Evolutionary conservation across 2,888 invertebrate species (phyloP).

Genomic region (Cryptocephalus primarius): DNA sequence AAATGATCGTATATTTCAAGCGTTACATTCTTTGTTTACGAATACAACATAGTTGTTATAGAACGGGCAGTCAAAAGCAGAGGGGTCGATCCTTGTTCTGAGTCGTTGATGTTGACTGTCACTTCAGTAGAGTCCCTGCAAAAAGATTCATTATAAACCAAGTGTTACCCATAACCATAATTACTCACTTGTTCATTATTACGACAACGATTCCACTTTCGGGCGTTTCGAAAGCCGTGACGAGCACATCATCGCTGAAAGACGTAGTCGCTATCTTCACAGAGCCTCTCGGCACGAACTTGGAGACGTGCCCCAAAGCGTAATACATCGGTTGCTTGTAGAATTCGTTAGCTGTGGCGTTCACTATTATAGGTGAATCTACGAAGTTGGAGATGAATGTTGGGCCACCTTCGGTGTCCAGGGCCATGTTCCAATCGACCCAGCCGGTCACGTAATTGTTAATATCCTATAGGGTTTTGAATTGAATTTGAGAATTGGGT

Average conservation of each 20-base stretch:
- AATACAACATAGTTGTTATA: too few species aligned
- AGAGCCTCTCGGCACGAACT: conserved; percentile 55
- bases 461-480: conserved; percentile 49
- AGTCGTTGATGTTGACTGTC: too few species aligned
- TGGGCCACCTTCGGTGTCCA: conserved; percentile 67
- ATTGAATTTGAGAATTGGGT: too few species aligned
- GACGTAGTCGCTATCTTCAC: conserved; percentile 26
- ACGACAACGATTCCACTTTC: conserved; percentile 38
- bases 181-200: conserved; percentile 44
- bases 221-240: conserved; percentile 43
- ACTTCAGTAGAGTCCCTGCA: too few species aligned
- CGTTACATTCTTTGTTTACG: too few species aligned
- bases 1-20: too few species aligned
- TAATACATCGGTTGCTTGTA: conserved; percentile 87
- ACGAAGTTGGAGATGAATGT: conserved; percentile 69
- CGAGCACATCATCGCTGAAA: conserved; percentile 29
- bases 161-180: too few species aligned
- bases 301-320: conserved; percentile 64
- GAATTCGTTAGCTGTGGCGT: conserved; percentile 54
- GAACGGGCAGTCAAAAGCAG: too few species aligned
- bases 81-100: too few species aligned
- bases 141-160: too few species aligned
- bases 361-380: conserved; percentile 68
- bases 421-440: conserved; percentile 84
- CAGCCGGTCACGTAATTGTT: conserved; percentile 72